Base-by-base conservation (phyloP, 2,113 vertebrate species). In the Labeo rohita region DNA sequence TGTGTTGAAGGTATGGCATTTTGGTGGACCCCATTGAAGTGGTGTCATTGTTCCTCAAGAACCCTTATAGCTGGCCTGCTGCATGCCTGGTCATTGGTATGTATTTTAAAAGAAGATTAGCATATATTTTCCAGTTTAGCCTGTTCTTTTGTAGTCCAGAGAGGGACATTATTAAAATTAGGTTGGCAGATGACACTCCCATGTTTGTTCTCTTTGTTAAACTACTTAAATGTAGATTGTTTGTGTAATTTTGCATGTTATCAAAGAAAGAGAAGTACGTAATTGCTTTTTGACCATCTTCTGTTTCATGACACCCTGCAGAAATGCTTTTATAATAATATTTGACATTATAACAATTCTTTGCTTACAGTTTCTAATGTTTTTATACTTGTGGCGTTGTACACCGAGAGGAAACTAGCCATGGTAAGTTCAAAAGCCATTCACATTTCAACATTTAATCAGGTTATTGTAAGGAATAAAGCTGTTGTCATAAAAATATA, bases 1-100 rank as follows among this genome's bases (percentile, higher is more conserved):
- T 74, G 43, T 75, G n/a, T 47, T 54, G 52, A 54, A 98, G 97
- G 91, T 96, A 98, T 2, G 97, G 97, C 8, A 91, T 98, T 80
- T 88, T 98, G 84, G 97, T 98, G 88, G 97, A 98, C 76, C 97
- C 97, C 3, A 96, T 98, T 92, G 95, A 97, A 91, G 95, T 98
- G 88, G 86, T 97, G 75, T 97, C 96, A 43, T 91, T 98, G 87
- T 98, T 98, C 88, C 87, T 97, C 88, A 96, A 96, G 82, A 93
- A 98, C 88, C 96, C 97, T 23, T 96, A 98, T 84, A 97, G 95
- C 89, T 98, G 96, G 97, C 97, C 97, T 2, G 95, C 96, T 45
- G 92, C 91, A 34, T 98, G 97, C 92, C 91, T 98, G 52, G 54
- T 96, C 15, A 95, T 98, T 49, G 96, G 97, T 98, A 94, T 90